Conservation (phyloP, 2,888 invertebrate species). For the Eupithecia dodoneata region DNA sequence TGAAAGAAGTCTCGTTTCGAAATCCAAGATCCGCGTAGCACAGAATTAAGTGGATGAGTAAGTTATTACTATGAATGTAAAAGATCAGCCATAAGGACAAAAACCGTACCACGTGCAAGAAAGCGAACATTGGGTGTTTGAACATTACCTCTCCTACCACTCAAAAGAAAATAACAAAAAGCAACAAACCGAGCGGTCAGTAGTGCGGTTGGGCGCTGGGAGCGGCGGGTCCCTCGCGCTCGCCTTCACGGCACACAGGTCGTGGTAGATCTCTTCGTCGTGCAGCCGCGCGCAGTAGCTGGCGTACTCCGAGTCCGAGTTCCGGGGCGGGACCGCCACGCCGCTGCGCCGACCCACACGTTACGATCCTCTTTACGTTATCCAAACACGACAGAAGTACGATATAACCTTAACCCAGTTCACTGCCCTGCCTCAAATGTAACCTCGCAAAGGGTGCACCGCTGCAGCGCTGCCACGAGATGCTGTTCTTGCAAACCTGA, state of each 20-base stretch:
- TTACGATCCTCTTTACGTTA: slow-evolving; percentile 33
- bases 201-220: slow-evolving; percentile 73
- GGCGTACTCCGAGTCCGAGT: slow-evolving; percentile 86
- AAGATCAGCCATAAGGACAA: not conserved
- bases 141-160: slow-evolving; percentile 44
- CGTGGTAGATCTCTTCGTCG: slow-evolving; percentile 97
- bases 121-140: not conserved
- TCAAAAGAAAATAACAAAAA: slow-evolving; percentile 49
- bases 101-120: not conserved
- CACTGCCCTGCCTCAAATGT: not conserved
- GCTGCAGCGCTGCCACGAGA: not conserved
- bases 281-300: slow-evolving; percentile 89
- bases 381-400: slow-evolving; percentile 6
- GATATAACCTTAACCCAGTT: slow-evolving; percentile 6
- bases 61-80: not conserved
- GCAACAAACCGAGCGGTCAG: slow-evolving; percentile 74
- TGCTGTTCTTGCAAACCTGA: not conserved
- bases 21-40: not conserved
- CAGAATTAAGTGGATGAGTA: not conserved
- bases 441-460: not conserved
- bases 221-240: slow-evolving; percentile 81
- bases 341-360: slow-evolving; percentile 60
- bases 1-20: not conserved
- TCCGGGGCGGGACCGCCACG: slow-evolving; percentile 60
- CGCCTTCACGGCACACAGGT: slow-evolving; percentile 91